Evolutionary conservation across 2,888 invertebrate genomes (phyloP).

Genomic region (Andrena bicolor): DNA sequence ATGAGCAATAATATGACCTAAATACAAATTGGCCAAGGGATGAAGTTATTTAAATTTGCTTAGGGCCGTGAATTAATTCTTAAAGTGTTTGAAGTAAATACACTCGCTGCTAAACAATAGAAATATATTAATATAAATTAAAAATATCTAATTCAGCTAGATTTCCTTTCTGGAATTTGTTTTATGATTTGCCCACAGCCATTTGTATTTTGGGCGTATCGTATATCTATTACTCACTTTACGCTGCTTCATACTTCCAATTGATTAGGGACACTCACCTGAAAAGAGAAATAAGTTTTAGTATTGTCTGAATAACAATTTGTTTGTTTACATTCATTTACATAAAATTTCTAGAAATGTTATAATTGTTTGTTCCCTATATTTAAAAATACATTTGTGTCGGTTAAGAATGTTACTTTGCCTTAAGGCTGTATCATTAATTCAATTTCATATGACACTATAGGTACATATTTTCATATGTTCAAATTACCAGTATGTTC

Average conservation of each 20-base stretch:
- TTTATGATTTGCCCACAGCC: neutral
- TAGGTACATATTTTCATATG: no score
- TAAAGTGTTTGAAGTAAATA: no score
- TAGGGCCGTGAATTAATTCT: no score
- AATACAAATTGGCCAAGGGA: no score
- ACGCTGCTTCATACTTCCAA: neutral
- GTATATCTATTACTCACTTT: slow-evolving; percentile 33
- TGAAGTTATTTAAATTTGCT: no score
- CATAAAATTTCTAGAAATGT: no score
- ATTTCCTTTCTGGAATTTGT: neutral
- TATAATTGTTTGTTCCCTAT: no score
- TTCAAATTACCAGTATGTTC: no score
- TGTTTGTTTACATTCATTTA: neutral
- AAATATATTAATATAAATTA: no score
- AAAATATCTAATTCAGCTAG: neutral
- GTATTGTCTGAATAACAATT: neutral
- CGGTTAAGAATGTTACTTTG: neutral
- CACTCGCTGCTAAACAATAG: no score
- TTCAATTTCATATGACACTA: neutral
- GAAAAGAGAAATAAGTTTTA: slow-evolving; percentile 38
- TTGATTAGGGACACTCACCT: slow-evolving; percentile 57
- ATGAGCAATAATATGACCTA: no score
- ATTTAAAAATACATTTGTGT: neutral
- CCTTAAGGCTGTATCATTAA: neutral
- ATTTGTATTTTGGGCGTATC: neutral